phyloP scores from a whole-genome alignment of 2,797 vertebrate species.

The Micrastur ruficollis region DNA sequence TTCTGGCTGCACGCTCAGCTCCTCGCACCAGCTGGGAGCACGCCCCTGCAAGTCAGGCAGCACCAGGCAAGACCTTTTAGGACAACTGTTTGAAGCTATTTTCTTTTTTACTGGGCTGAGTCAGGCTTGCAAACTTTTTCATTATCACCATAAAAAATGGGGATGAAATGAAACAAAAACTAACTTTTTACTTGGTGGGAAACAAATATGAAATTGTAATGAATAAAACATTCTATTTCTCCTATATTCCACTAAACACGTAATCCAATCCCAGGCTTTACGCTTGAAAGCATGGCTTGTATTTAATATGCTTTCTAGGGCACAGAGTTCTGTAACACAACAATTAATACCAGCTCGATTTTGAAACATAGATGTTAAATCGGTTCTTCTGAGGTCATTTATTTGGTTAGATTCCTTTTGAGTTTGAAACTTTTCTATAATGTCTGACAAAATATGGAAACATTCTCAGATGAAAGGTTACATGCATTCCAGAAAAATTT shows the following conservation, averaged over 20 bases:
- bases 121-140: not conserved
- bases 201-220: not conserved
- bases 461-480: not conserved
- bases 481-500: not conserved
- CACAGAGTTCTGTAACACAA: not conserved
- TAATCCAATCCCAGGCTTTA: not conserved
- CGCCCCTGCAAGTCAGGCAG: not conserved
- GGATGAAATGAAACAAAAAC: not conserved
- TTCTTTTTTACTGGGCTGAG: not conserved
- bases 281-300: not conserved
- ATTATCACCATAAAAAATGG: not conserved
- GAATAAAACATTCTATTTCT: not conserved
- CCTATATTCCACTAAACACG: not conserved
- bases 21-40: not conserved
- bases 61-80: not conserved
- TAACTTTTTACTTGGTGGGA: not conserved
- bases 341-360: not conserved
- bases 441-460: not conserved
- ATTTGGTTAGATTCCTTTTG: not conserved
- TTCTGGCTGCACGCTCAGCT: rapidly evolving
- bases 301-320: not conserved
- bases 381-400: not conserved
- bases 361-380: not conserved
- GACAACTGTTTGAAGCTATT: not conserved
- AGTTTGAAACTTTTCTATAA: not conserved